A percentile compares a stretch with the other conserved stretches of the same genome.
These are phyloP conservation scores for Drosophila anceps DNA, from an alignment of 2,888 invertebrate species.

Conservation along the genomic window DNA sequence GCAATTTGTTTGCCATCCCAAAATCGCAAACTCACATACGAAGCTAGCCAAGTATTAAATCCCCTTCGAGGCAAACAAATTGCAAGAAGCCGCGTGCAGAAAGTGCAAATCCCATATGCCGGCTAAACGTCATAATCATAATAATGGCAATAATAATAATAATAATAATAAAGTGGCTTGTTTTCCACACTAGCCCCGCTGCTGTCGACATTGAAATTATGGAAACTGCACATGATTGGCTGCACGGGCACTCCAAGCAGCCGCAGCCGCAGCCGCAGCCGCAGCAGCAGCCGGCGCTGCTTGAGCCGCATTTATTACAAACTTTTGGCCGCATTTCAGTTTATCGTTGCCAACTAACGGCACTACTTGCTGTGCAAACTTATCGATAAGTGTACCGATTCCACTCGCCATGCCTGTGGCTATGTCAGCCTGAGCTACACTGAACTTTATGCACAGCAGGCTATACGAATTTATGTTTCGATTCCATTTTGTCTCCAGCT, in stretches of 20 bases:
- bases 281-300: background rate
- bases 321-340: background rate
- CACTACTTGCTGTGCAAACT: background rate
- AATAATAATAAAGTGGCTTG: conserved; percentile 19
- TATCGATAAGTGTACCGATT: background rate
- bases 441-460: background rate
- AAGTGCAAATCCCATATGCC: conserved; percentile 7
- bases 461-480: too few species aligned
- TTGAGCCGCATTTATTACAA: background rate
- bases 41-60: conserved; percentile 44
- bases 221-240: background rate
- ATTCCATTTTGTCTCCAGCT: background rate
- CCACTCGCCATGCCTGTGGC: background rate
- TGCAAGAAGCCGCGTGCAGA: background rate
- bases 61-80: conserved; percentile 8
- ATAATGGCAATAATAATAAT: conserved; percentile 8
- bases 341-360: background rate
- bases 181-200: background rate
- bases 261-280: too few species aligned
- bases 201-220: background rate
- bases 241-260: background rate
- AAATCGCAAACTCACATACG: conserved; percentile 42
- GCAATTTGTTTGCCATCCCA: conserved; percentile 57
- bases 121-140: conserved; percentile 19
- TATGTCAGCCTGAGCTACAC: background rate